These are phyloP conservation scores for Trilocha varians DNA, from an alignment of 2,888 invertebrate species.

Conservation along the genomic window DNA sequence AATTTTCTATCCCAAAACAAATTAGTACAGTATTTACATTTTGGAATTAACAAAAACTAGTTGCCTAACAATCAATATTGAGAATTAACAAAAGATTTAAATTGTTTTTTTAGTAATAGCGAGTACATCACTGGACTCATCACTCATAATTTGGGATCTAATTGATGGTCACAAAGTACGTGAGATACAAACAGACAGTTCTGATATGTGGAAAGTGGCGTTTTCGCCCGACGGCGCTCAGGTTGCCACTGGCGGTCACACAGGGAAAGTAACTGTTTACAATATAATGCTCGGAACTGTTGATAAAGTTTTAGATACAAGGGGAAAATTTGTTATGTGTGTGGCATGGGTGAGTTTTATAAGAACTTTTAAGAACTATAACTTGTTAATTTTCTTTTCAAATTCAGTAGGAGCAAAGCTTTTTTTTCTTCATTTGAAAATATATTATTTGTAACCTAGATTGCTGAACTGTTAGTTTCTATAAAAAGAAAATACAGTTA, in stretches of 20 bases:
- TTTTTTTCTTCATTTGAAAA: background rate
- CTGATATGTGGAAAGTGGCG: constrained; percentile 93
- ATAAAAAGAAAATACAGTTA: too few species aligned
- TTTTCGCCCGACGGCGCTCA: constrained; percentile 93
- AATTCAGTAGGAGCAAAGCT: too few species aligned
- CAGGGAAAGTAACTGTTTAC: constrained; percentile 92
- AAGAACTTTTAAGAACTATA: too few species aligned
- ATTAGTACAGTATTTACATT: too few species aligned
- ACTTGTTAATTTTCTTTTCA: too few species aligned
- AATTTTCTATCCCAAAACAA: too few species aligned
- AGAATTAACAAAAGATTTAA: background rate
- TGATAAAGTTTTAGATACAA: constrained; percentile 89
- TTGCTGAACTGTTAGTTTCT: too few species aligned
- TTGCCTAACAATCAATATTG: too few species aligned
- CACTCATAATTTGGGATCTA: constrained; percentile 92
- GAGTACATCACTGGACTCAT: constrained; percentile 93
- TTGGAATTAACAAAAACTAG: too few species aligned
- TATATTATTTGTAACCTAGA: too few species aligned
- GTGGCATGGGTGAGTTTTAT: constrained; percentile 87
- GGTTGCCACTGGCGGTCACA: constrained; percentile 92
- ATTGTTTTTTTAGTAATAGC: constrained; percentile 77
- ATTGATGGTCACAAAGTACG: constrained; percentile 86
- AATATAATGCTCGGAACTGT: constrained; percentile 86
- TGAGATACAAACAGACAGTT: constrained; percentile 87
- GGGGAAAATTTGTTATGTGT: constrained; percentile 93